Conservation (phyloP, 2,797 vertebrate genomes). For the Lagodon rhomboides region DNA sequence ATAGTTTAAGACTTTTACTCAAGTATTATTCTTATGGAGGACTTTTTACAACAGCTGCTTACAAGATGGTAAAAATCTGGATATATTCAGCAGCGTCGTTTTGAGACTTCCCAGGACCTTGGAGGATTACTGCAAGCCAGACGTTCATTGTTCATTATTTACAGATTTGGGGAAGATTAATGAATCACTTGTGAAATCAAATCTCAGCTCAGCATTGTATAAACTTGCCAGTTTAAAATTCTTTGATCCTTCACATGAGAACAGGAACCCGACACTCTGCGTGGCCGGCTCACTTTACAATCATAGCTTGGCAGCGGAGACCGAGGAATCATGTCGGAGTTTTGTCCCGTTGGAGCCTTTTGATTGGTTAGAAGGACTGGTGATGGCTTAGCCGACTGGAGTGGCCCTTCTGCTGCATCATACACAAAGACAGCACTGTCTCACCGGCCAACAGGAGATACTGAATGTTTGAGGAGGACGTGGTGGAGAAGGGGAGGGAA, state of each 20-base stretch:
- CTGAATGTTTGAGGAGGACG: conserved; percentile 21
- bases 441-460: conserved; percentile 39
- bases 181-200: conserved; percentile 52
- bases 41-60: neutral
- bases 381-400: conserved; percentile 62
- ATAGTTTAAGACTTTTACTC: too few relatives aligned
- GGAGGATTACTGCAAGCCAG: neutral
- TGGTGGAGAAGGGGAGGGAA: conserved; percentile 34
- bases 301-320: conserved; percentile 28
- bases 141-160: conserved; percentile 33
- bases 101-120: conserved; percentile 6
- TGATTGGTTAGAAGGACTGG: conserved; percentile 61
- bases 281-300: conserved; percentile 34
- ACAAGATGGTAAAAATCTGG: neutral
- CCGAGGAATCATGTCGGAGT: conserved; percentile 39
- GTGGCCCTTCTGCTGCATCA: conserved; percentile 57
- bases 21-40: too few relatives aligned
- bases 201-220: conserved; percentile 31
- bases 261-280: conserved; percentile 53
- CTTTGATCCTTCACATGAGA: conserved; percentile 6
- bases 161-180: conserved; percentile 21
- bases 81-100: conserved; percentile 24
- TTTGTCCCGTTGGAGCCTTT: conserved; percentile 45
- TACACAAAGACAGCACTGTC: conserved; percentile 78
- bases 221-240: conserved; percentile 28